These are phyloP conservation scores for Epinephelus fuscoguttatus DNA, from an alignment of 2,113 vertebrate genomes.

Conservation along the genomic window DNA sequence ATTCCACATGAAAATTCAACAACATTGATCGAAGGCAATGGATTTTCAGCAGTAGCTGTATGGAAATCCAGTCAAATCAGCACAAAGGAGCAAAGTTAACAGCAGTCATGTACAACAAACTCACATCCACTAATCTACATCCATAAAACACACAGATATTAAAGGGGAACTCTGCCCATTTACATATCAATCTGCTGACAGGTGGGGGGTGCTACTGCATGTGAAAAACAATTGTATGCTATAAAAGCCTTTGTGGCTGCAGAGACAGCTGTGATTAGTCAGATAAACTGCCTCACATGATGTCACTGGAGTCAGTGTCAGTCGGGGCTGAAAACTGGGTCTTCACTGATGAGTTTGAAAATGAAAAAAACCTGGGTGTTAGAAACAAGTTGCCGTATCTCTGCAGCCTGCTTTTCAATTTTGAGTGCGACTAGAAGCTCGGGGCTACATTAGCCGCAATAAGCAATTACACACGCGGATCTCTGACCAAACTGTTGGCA, in stretches of 20 bases:
- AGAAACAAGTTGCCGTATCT: too few species aligned
- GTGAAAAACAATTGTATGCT: neutral
- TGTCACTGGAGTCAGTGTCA: neutral
- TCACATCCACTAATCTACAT: neutral
- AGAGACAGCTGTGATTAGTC: neutral
- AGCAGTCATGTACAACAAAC: neutral
- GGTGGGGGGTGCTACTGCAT: neutral
- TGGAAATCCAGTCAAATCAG: conserved; percentile 15
- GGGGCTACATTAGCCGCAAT: neutral
- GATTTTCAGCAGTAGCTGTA: neutral
- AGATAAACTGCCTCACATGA: neutral
- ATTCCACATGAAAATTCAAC: conserved; percentile 9
- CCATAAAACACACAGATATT: neutral
- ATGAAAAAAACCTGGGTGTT: neutral
- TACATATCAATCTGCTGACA: neutral
- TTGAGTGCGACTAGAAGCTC: neutral
- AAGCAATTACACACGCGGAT: neutral
- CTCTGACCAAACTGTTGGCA: neutral
- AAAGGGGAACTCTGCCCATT: neutral
- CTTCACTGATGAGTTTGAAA: neutral
- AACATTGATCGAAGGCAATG: conserved; percentile 1
- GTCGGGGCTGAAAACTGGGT: too few species aligned
- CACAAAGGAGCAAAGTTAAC: conserved; percentile 7
- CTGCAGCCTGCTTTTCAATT: too few species aligned
- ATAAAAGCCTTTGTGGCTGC: neutral